A percentile compares a stretch with the other conserved stretches of the same genome.
Conservation (phyloP, 2,113 vertebrate species). For the Archocentrus centrarchus region DNA sequence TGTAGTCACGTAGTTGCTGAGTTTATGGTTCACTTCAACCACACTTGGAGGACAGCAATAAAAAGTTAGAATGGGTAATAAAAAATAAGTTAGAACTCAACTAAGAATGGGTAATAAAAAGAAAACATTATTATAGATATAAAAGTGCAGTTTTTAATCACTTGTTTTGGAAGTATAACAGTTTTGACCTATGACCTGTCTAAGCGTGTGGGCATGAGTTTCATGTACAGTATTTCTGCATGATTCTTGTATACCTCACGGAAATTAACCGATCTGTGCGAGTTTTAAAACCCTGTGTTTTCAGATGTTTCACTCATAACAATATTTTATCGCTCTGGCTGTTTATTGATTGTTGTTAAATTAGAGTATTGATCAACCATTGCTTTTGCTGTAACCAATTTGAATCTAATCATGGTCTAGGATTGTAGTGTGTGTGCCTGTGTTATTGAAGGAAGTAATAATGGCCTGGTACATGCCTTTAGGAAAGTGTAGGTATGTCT, state of each 20-base stretch:
- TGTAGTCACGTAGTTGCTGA: background rate
- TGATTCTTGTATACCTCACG: conserved; percentile 8
- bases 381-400: conserved; percentile 69
- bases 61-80: conserved; percentile 55
- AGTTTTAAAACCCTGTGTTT: conserved; percentile 40
- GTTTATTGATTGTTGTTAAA: conserved; percentile 71
- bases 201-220: background rate
- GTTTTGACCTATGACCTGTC: background rate
- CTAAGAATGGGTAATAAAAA: conserved; percentile 45
- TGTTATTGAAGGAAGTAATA: conserved; percentile 64
- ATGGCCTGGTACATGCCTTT: conserved; percentile 10
- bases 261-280: conserved; percentile 20
- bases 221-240: background rate
- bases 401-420: conserved; percentile 66
- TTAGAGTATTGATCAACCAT: conserved; percentile 76
- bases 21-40: conserved; percentile 44
- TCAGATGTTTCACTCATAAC: conserved; percentile 61
- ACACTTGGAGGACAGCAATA: conserved; percentile 33
- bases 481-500: background rate
- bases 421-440: conserved; percentile 50
- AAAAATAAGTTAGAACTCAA: conserved; percentile 48
- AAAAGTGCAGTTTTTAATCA: conserved; percentile 43
- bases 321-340: conserved; percentile 63
- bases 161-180: conserved; percentile 9
- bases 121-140: conserved; percentile 39